Percentiles rank a stretch among this genome's conserved stretches.
These are phyloP conservation scores for Hypolimnas misippus DNA, from an alignment of 2,888 invertebrate species.

Conservation along the genomic window DNA sequence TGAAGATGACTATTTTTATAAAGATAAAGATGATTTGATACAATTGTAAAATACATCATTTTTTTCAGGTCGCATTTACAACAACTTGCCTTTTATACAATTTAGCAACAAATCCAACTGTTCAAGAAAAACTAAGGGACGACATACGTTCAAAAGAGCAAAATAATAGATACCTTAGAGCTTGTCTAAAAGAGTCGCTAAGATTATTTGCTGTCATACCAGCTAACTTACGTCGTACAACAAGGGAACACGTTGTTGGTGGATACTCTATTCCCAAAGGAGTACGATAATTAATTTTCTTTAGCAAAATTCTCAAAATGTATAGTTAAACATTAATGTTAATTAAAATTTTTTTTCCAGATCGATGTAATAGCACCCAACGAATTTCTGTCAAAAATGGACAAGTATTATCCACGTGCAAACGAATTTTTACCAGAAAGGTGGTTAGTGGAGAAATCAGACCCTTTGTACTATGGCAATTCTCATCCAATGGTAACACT, in stretches of 20 bases:
- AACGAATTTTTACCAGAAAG: constrained; percentile 86
- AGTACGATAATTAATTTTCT: constrained; percentile 51
- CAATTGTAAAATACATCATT: background rate
- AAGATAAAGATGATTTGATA: background rate
- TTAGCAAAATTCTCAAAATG: background rate
- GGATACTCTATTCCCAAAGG: constrained; percentile 74
- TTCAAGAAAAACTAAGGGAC: constrained; percentile 77
- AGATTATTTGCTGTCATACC: constrained; percentile 71
- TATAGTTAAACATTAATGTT: background rate
- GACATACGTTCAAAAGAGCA: constrained; percentile 59
- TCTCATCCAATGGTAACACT: constrained; percentile 85
- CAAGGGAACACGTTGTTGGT: constrained; percentile 67
- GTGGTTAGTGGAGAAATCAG: constrained; percentile 85
- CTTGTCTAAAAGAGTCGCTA: constrained; percentile 86
- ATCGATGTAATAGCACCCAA: constrained; percentile 90
- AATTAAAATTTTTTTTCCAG: constrained; percentile 64
- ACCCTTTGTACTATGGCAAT: constrained; percentile 72
- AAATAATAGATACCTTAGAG: constrained; percentile 80
- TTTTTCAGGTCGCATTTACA: constrained; percentile 68
- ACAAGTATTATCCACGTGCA: constrained; percentile 83
- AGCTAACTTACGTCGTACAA: constrained; percentile 65
- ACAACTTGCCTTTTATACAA: constrained; percentile 77
- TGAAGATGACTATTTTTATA: background rate
- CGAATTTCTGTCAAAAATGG: constrained; percentile 84
- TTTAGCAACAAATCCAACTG: constrained; percentile 78